Evolutionary conservation across 2,113 vertebrate species (phyloP).

Genomic region (Balaeniceps rex): DNA sequence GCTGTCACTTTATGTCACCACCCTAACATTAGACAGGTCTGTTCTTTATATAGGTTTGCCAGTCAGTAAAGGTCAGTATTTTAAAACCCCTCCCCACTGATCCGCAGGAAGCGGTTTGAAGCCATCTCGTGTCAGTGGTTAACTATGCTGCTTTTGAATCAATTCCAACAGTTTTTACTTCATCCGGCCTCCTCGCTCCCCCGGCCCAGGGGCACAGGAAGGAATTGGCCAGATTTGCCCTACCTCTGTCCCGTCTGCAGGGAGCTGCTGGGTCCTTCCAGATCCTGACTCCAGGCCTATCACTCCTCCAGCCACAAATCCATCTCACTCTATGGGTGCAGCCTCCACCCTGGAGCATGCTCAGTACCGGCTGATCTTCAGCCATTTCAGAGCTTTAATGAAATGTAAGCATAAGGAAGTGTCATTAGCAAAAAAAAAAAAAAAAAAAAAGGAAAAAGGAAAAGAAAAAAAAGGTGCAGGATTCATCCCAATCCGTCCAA

Average conservation of each 20-base stretch:
- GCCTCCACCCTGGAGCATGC: constrained; percentile 74
- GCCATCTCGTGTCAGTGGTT: constrained; percentile 45
- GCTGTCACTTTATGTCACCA: constrained; percentile 27
- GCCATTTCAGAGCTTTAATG: constrained; percentile 76
- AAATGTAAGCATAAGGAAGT: constrained; percentile 71
- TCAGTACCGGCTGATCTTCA: constrained; percentile 68
- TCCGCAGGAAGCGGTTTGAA: constrained; percentile 30
- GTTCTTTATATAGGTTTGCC: not conserved
- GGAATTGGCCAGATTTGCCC: not conserved
- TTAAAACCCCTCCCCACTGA: not conserved
- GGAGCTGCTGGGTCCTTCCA: constrained; percentile 34
- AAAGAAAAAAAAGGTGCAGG: not conserved
- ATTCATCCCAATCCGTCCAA: not conserved
- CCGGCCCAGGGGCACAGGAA: not conserved
- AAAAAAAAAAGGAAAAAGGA: not conserved
- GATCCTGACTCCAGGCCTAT: constrained; percentile 67
- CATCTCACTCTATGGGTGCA: constrained; percentile 72
- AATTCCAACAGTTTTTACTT: constrained; percentile 13
- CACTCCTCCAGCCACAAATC: constrained; percentile 66
- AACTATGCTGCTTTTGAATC: constrained; percentile 42
- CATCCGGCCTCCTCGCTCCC: constrained; percentile 11
- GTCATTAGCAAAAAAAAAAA: constrained; percentile 40
- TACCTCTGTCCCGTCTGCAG: constrained; percentile 46
- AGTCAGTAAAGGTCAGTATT: constrained; percentile 11
- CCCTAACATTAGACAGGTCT: not conserved